phyloP scores from a whole-genome alignment of 2,888 invertebrate species.

The Ochropleura leucogaster region DNA sequence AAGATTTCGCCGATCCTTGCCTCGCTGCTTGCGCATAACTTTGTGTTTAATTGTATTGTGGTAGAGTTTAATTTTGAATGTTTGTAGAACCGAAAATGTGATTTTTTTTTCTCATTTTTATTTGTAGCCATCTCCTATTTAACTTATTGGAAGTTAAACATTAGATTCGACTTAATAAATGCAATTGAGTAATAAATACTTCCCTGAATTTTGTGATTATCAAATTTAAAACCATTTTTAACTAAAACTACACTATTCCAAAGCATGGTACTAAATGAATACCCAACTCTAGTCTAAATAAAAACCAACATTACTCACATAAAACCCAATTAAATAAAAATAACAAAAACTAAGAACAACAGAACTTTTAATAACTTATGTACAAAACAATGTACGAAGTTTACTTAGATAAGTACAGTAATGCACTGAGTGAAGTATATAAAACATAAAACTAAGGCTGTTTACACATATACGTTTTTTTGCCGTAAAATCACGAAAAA shows the following conservation, averaged over 20 bases:
- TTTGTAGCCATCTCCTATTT: background rate
- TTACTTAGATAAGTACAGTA: conserved; percentile 60
- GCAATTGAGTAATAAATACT: background rate
- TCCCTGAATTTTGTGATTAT: background rate
- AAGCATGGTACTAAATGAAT: background rate
- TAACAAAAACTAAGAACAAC: conserved; percentile 73
- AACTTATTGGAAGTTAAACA: background rate
- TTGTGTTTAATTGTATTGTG: conserved; percentile 74
- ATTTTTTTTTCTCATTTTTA: background rate
- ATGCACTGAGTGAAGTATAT: conserved; percentile 57
- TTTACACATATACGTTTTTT: background rate
- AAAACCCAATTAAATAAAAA: conserved; percentile 46
- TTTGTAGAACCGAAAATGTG: conserved; percentile 7
- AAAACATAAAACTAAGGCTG: conserved; percentile 60
- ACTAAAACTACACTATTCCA: background rate
- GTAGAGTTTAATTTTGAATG: conserved; percentile 60
- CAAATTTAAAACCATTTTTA: background rate
- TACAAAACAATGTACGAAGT: conserved; percentile 76
- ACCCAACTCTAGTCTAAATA: conserved; percentile 6
- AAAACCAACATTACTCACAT: background rate
- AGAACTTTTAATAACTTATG: conserved; percentile 85
- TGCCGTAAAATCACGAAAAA: background rate
- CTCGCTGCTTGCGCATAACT: conserved; percentile 89
- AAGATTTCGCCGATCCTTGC: conserved; percentile 87
- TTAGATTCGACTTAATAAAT: background rate